phyloP scores from a whole-genome alignment of 2,888 invertebrate genomes.

The Hedychridium roseum region DNA sequence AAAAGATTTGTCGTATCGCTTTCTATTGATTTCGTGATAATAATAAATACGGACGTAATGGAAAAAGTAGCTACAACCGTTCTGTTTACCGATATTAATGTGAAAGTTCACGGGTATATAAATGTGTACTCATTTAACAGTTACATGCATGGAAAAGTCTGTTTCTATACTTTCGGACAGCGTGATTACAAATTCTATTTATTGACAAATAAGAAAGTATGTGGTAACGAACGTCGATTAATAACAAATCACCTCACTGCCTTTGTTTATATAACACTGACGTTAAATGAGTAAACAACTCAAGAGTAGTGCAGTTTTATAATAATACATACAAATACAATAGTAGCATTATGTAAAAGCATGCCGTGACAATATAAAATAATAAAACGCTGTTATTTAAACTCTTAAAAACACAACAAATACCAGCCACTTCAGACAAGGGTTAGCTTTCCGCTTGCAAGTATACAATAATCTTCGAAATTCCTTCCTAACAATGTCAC shows the following conservation, averaged over 20 bases:
- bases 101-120: constrained; percentile 21
- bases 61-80: background rate
- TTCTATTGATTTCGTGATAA: too few species aligned
- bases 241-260: constrained; percentile 18
- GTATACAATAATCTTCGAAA: constrained; percentile 20
- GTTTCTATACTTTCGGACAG: constrained; percentile 1
- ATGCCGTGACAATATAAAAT: constrained; percentile 57
- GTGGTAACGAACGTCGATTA: constrained; percentile 5
- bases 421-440: constrained; percentile 58
- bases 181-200: constrained; percentile 7
- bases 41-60: too few species aligned
- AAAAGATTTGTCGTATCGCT: too few species aligned
- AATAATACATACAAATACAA: constrained; percentile 29
- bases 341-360: constrained; percentile 51
- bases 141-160: constrained; percentile 23
- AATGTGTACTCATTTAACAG: constrained; percentile 44
- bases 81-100: constrained; percentile 5
- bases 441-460: constrained; percentile 48
- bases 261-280: constrained; percentile 3
- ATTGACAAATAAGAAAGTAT: constrained; percentile 11
- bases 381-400: constrained; percentile 60
- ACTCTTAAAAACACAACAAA: constrained; percentile 63
- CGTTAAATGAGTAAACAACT: constrained; percentile 45
- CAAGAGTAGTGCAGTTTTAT: constrained; percentile 17
- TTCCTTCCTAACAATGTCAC: constrained; percentile 43